These are phyloP conservation scores for Ancistrus triradiatus DNA, from an alignment of 2,113 vertebrate genomes.

Conservation along the genomic window DNA sequence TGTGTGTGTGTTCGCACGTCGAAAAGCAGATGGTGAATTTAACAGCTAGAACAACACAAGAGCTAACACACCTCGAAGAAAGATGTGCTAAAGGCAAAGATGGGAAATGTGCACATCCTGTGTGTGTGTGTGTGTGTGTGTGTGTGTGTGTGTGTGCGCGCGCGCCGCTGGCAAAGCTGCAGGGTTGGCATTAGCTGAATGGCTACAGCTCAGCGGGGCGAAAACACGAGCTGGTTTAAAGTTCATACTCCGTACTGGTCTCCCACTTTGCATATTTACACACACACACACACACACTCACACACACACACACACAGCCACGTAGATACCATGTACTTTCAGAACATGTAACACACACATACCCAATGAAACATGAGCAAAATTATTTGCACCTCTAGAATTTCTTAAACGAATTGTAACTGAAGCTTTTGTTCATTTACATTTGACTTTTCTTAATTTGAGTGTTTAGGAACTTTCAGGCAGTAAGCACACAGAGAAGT, in stretches of 20 bases:
- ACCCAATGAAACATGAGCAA: no score
- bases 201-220: conserved; percentile 6
- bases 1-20: conserved; percentile 30
- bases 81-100: background rate
- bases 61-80: conserved; percentile 13
- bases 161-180: conserved; percentile 1
- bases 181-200: conserved; percentile 22
- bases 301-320: conserved; percentile 6
- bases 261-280: conserved; percentile 3
- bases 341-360: no score
- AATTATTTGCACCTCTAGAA: no score
- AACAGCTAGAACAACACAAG: conserved; percentile 15
- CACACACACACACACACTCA: conserved; percentile 5
- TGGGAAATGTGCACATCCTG: no score
- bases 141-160: conserved; percentile 3
- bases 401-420: no score
- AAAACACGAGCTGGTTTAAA: conserved; percentile 4
- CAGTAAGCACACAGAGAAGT: no score
- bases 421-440: no score
- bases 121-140: conserved; percentile 1
- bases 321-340: no score
- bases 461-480: no score
- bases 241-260: background rate
- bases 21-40: conserved; percentile 35
- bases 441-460: no score